A percentile compares a stretch with the other conserved stretches of the same genome.
phyloP scores from a whole-genome alignment of 1,140 invertebrate genomes.

The Artemia franciscana region DNA sequence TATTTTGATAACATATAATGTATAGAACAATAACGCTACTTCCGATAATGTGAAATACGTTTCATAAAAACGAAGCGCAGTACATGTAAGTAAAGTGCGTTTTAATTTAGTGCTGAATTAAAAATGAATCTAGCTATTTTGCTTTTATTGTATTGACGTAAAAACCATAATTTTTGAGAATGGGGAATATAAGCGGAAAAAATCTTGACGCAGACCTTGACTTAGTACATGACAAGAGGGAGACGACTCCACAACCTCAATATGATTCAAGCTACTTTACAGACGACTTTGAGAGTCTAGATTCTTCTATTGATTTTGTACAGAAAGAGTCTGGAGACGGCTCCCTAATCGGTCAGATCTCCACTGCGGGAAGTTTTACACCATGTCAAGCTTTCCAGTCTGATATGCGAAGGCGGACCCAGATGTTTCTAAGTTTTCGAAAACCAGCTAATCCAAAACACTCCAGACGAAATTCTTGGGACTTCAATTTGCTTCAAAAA shows the following conservation, averaged over 20 bases:
- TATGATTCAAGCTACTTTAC: neutral
- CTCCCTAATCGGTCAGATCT: neutral
- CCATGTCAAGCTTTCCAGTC: neutral
- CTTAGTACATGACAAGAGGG: neutral
- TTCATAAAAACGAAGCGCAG: too few species aligned
- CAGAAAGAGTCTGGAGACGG: neutral
- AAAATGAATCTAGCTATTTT: neutral
- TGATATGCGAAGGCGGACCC: neutral
- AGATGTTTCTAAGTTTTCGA: neutral
- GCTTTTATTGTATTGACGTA: neutral
- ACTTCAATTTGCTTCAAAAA: neutral
- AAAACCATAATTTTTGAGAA: neutral
- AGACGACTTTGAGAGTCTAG: neutral
- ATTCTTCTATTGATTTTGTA: neutral
- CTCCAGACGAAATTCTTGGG: neutral
- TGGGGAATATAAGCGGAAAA: neutral
- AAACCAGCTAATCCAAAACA: neutral
- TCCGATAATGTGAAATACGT: too few species aligned
- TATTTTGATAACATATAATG: too few species aligned
- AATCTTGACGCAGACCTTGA: neutral
- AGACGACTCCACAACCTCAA: neutral
- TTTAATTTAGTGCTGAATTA: neutral
- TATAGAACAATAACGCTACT: too few species aligned
- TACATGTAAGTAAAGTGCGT: neutral
- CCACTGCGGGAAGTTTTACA: neutral